phyloP scores from a whole-genome alignment of 2,888 invertebrate genomes.

The Hermodice carunculata region DNA sequence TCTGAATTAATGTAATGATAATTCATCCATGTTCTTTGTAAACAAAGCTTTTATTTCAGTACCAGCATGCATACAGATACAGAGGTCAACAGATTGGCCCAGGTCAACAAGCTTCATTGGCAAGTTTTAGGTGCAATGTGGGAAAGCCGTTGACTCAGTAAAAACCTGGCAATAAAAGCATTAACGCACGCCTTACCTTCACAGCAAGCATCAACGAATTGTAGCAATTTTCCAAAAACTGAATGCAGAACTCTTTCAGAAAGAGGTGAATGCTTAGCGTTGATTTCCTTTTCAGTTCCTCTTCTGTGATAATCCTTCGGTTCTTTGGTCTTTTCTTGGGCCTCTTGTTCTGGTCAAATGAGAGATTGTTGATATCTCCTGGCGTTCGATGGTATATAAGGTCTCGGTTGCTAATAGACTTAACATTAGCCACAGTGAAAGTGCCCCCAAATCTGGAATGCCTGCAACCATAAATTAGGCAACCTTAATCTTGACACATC shows the following conservation, averaged over 20 bases:
- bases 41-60: too few relatives aligned
- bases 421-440: slow-evolving; percentile 91
- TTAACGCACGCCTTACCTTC: slow-evolving; percentile 75
- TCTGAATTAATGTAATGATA: too few relatives aligned
- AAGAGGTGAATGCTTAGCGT: slow-evolving; percentile 90
- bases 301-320: slow-evolving; percentile 78
- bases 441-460: slow-evolving; percentile 96
- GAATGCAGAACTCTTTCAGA: slow-evolving; percentile 91
- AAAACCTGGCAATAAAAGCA: too few relatives aligned
- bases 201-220: slow-evolving; percentile 92
- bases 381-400: slow-evolving; percentile 88
- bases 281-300: slow-evolving; percentile 80
- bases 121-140: too few relatives aligned
- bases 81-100: too few relatives aligned
- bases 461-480: slow-evolving; percentile 72
- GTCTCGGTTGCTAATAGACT: slow-evolving; percentile 90
- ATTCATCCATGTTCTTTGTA: too few relatives aligned
- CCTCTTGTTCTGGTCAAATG: slow-evolving; percentile 81
- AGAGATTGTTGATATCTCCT: slow-evolving; percentile 81
- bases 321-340: slow-evolving; percentile 81
- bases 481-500: too few relatives aligned
- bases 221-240: slow-evolving; percentile 92
- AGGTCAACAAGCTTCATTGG: too few relatives aligned
- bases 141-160: too few relatives aligned
- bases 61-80: too few relatives aligned